A percentile compares a stretch with the other conserved stretches of the same genome.
Conservation (phyloP, 2,797 vertebrate genomes). For the Carcharodon carcharias region DNA sequence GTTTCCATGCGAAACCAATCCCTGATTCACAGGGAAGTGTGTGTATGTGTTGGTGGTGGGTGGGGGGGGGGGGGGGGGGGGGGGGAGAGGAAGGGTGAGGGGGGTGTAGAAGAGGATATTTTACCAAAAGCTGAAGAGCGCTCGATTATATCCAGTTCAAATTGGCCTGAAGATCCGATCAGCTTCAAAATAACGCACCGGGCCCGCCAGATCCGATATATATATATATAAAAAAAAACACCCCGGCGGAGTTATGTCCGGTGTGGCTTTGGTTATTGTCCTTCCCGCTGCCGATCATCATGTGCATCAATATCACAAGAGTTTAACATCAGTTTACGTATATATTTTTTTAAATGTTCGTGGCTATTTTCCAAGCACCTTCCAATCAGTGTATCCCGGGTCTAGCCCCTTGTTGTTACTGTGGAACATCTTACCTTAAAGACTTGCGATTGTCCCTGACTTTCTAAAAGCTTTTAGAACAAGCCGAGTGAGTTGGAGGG, state of each 20-base stretch:
- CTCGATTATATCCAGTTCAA: not conserved
- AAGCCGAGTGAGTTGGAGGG: too few species aligned
- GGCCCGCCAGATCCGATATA: not conserved
- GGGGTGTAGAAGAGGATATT: not conserved
- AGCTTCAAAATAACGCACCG: not conserved
- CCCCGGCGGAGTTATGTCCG: not conserved
- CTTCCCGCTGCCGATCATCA: slow-evolving; percentile 59
- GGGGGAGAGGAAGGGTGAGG: not conserved
- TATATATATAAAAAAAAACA: too few species aligned
- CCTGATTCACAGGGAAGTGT: not conserved
- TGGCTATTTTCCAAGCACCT: not conserved
- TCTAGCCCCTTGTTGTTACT: not conserved
- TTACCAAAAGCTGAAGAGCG: not conserved
- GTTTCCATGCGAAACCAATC: not conserved
- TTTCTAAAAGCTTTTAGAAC: not conserved
- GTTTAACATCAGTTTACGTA: slow-evolving; percentile 58
- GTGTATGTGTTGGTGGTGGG: too few species aligned
- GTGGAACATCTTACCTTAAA: not conserved
- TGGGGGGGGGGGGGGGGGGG: too few species aligned
- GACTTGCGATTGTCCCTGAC: not conserved
- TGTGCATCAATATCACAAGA: slow-evolving; percentile 56
- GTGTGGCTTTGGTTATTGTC: slow-evolving; percentile 52
- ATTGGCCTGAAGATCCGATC: not conserved
- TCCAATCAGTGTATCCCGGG: too few species aligned
- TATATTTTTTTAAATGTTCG: slow-evolving; percentile 39